Evolutionary conservation across 2,113 vertebrate species (phyloP), one percentile per base, ranked within the genome.

Genomic region (Saimiri boliviensis): DNA sequence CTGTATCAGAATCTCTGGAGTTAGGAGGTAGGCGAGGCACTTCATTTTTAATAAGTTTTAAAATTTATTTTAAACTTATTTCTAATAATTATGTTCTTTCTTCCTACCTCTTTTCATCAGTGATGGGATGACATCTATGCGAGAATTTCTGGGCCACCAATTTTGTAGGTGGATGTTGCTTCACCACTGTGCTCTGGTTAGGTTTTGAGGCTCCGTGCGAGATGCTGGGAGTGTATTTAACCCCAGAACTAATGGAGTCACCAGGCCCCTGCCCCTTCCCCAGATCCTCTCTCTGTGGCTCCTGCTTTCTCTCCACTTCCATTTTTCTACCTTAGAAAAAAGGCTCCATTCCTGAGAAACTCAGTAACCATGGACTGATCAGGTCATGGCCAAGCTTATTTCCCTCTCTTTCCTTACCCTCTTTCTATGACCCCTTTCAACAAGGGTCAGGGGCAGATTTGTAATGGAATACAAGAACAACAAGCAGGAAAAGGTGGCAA

Each of bases 381-480:
- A 89, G 98, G 98, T 98, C 98, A 97, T 40, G 98, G 98, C 98
- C 98, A 98, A 97, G 71, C 95, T 81, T 90, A 91, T 94, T 93
- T 68, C 93, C 42, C 30, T 76, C 89, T 90, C 95, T 95, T 77
- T 23, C 89, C 97, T 98, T 94, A 94, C 97, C 91, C 90, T 76
- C 90, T 96, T 86, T 73, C 68, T 10, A 0, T 84, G 95, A 98
- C 98, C 71, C 96, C 74, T 98, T 97, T 97, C 97, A 93, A 95
- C 91, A 96, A 95, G 97, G 98, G 98, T 97, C 96, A 98, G 89
- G 70, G 60, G 16, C 96, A 96, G 85, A 96, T 25, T 32, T 98
- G 98, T 97, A 98, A 99, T 45, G 58, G 85, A 98, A 98, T 98
- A 97, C 97, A 98, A 98, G 97, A 98, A 98, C 96, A 98, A 98